A percentile compares a stretch with the other conserved stretches of the same genome.
Conservation (phyloP, 2,888 invertebrate genomes). For the Drosophila imparisetae region DNA sequence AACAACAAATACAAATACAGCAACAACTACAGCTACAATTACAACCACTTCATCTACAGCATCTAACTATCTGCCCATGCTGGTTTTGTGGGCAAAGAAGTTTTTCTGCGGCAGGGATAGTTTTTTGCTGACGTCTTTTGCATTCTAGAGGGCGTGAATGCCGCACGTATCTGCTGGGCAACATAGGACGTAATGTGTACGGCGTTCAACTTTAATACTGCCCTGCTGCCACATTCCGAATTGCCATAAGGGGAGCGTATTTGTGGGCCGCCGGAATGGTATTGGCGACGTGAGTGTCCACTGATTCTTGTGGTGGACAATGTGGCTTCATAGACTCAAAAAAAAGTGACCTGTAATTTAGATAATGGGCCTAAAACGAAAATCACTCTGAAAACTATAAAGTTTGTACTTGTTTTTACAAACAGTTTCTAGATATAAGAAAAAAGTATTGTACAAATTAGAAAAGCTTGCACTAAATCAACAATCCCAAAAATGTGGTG, state of each 20-base stretch:
- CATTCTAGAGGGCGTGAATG: slow-evolving; percentile 41
- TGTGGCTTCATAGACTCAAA: background rate
- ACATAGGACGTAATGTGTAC: slow-evolving; percentile 60
- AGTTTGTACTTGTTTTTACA: background rate
- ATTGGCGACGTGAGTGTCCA: slow-evolving; percentile 48
- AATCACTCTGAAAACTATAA: background rate
- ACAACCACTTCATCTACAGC: slow-evolving; percentile 2
- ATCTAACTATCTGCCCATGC: slow-evolving; percentile 16
- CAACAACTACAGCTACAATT: slow-evolving; percentile 2
- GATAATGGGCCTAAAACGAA: background rate
- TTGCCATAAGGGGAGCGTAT: slow-evolving; percentile 39
- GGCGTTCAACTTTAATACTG: slow-evolving; percentile 46
- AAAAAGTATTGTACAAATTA: background rate
- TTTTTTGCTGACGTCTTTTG: slow-evolving; percentile 54
- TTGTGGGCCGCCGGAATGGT: slow-evolving; percentile 41
- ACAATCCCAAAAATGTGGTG: background rate
- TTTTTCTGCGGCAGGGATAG: slow-evolving; percentile 59
- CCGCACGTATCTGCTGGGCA: slow-evolving; percentile 60
- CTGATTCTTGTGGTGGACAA: slow-evolving; percentile 42
- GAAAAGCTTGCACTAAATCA: background rate
- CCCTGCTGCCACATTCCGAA: slow-evolving; percentile 34
- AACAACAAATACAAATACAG: slow-evolving; percentile 8
- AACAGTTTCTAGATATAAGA: background rate
- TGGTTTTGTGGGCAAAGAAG: slow-evolving; percentile 26
- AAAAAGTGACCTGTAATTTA: background rate